These are phyloP conservation scores for Cosmopolites sordidus DNA, from an alignment of 2,888 invertebrate genomes.

Conservation along the genomic window DNA sequence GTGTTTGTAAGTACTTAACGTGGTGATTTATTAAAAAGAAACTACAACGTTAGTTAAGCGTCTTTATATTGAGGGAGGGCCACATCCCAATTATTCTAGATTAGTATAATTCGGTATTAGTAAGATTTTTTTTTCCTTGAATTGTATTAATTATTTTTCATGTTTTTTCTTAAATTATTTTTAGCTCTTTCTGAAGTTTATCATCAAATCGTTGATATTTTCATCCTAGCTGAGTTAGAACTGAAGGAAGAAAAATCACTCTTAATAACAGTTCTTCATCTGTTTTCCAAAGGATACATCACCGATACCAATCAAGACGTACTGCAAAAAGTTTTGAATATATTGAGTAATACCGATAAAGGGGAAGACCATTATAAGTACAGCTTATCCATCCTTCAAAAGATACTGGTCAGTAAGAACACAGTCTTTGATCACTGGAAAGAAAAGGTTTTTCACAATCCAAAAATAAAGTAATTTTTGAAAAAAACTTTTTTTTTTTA, in stretches of 20 bases:
- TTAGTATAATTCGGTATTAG: no score
- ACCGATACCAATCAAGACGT: conserved; percentile 32
- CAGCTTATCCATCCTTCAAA: conserved; percentile 38
- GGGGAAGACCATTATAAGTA: conserved; percentile 34
- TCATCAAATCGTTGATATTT: conserved; percentile 27
- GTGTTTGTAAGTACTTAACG: no score
- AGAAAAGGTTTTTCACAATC: conserved; percentile 31
- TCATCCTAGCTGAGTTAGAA: conserved; percentile 24
- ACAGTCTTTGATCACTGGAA: conserved; percentile 35
- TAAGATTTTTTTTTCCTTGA: no score
- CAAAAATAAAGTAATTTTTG: not conserved
- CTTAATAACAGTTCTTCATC: conserved; percentile 36
- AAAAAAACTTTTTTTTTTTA: conserved; percentile 22
- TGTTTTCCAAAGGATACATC: conserved; percentile 37
- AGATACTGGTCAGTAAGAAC: conserved; percentile 37
- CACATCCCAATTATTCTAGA: no score
- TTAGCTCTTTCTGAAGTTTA: conserved; percentile 27
- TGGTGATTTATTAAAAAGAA: no score
- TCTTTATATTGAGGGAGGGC: no score
- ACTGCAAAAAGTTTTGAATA: conserved; percentile 34
- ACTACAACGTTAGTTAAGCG: no score
- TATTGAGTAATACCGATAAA: conserved; percentile 32
- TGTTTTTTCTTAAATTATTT: no score
- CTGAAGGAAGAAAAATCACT: conserved; percentile 27
- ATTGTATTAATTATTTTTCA: no score